Evolutionary conservation across 2,113 vertebrate species (phyloP).

Genomic region (Pelobates fuscus): DNA sequence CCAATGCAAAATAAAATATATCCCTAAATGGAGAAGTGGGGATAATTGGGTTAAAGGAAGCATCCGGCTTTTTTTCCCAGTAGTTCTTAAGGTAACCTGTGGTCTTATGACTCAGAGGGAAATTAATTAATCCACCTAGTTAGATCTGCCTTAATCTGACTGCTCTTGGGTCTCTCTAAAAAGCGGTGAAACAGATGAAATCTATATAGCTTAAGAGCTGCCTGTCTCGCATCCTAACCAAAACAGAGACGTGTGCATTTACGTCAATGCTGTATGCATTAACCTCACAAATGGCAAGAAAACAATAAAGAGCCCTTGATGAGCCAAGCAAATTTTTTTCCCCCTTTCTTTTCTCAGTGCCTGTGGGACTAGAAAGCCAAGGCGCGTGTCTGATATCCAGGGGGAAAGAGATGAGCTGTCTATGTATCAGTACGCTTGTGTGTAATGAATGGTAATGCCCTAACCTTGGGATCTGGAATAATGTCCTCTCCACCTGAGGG

Average conservation of each 20-base stretch:
- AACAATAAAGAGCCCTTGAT: constrained; percentile 28
- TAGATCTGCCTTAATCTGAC: background rate
- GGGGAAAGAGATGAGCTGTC: constrained; percentile 5
- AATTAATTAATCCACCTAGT: constrained; percentile 7
- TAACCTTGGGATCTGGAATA: constrained; percentile 32
- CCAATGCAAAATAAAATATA: no score
- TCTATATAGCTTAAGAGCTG: background rate
- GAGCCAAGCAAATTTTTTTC: constrained; percentile 22
- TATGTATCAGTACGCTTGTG: background rate
- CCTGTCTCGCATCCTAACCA: background rate
- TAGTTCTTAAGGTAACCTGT: background rate
- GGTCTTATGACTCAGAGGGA: background rate
- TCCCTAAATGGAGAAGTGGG: background rate
- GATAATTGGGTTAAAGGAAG: no score
- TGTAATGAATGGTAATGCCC: constrained; percentile 28
- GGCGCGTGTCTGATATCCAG: constrained; percentile 11
- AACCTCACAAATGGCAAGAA: constrained; percentile 31
- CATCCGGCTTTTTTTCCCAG: background rate
- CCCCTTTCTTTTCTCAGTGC: constrained; percentile 6
- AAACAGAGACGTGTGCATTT: constrained; percentile 11
- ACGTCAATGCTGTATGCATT: constrained; percentile 31
- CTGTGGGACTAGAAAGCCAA: constrained; percentile 32
- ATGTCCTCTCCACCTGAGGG: constrained; percentile 18
- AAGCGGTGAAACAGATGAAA: constrained; percentile 18
- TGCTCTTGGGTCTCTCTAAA: background rate